These are phyloP conservation scores for Scomber colias DNA, from an alignment of 2,113 vertebrate species.

Conservation along the genomic window DNA sequence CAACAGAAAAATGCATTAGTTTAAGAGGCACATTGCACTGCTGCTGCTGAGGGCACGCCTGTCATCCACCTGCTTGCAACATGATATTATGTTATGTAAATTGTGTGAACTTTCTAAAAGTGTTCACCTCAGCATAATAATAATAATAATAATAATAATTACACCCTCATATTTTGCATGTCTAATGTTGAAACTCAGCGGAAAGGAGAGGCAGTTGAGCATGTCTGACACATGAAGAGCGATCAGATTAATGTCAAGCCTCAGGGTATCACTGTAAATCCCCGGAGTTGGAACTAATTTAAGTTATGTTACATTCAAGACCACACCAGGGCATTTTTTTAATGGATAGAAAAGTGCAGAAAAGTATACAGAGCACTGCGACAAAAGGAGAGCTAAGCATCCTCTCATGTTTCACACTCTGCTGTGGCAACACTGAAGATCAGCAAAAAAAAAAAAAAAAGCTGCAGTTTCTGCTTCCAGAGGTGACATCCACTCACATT, in stretches of 20 bases:
- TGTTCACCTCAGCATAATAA: constrained; percentile 19
- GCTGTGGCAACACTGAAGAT: constrained; percentile 2
- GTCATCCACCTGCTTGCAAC: constrained; percentile 68
- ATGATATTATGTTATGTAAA: constrained; percentile 60
- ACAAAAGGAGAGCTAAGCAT: constrained; percentile 16
- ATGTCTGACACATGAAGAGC: constrained; percentile 18
- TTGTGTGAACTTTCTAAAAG: constrained; percentile 44
- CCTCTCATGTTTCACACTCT: constrained; percentile 24
- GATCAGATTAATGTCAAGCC: constrained; percentile 33
- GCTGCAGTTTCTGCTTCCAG: constrained; percentile 6
- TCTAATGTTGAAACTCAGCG: constrained; percentile 3
- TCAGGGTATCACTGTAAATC: constrained; percentile 30
- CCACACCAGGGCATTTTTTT: constrained; percentile 2
- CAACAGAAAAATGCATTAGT: constrained; percentile 7
- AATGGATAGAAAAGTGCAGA: background rate
- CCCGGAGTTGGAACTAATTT: constrained; percentile 33
- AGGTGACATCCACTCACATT: constrained; percentile 14
- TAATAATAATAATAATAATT: constrained; percentile 2
- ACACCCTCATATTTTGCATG: background rate
- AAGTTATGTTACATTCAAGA: constrained; percentile 5
- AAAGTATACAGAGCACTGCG: background rate
- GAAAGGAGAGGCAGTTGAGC: background rate
- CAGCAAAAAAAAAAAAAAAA: background rate
- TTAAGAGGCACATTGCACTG: constrained; percentile 1
- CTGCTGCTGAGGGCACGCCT: constrained; percentile 44